phyloP scores from a whole-genome alignment of 2,113 vertebrate species.

The Antennarius striatus region DNA sequence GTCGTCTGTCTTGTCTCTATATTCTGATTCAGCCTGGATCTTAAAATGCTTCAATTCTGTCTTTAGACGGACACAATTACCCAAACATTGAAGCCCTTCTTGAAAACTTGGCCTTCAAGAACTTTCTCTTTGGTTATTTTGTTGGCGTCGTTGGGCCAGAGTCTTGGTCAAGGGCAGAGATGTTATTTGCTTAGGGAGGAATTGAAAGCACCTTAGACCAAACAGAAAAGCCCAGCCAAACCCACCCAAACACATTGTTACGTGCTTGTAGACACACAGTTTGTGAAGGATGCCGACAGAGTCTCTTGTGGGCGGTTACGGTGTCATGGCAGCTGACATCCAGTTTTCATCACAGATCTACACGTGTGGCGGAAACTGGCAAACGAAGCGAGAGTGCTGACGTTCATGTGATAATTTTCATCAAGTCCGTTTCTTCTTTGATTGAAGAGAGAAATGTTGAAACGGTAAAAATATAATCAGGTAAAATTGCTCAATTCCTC shows the following conservation, averaged over 20 bases:
- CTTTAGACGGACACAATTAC: constrained; percentile 31
- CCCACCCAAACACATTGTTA: background rate
- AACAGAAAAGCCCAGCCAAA: background rate
- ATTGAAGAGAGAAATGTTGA: background rate
- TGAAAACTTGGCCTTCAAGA: background rate
- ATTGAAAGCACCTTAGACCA: constrained; percentile 1
- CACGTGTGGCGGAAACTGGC: constrained; percentile 21
- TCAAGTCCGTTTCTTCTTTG: background rate
- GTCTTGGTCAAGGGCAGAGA: constrained; percentile 38
- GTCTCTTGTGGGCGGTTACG: constrained; percentile 39
- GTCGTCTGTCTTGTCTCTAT: constrained; percentile 60
- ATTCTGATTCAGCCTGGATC: constrained; percentile 52
- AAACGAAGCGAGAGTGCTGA: constrained; percentile 11
- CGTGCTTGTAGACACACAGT: constrained; percentile 10
- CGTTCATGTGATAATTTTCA: background rate
- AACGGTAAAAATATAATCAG: no score
- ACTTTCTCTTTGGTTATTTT: background rate
- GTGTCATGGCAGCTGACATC: constrained; percentile 44
- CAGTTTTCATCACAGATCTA: constrained; percentile 18
- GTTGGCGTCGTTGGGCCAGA: background rate
- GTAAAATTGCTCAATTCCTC: no score
- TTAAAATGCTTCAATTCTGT: constrained; percentile 42
- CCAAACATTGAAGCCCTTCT: constrained; percentile 11
- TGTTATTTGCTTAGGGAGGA: constrained; percentile 16
- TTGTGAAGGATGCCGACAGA: constrained; percentile 26